Evolutionary conservation across 2,797 vertebrate species (phyloP).

Genomic region (Sebastiscus albofasciatus): DNA sequence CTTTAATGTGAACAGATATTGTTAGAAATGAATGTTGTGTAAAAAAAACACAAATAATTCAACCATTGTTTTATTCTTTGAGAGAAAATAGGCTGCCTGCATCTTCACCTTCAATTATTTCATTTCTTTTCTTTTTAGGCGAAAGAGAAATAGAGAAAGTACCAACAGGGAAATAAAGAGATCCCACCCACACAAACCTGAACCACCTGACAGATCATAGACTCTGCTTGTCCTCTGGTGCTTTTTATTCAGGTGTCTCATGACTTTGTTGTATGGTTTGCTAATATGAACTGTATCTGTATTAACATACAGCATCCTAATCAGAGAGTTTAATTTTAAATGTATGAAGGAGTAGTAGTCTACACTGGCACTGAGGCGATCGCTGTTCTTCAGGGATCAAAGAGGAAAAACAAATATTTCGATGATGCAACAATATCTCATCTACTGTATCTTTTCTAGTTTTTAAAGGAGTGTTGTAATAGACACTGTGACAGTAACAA

Average conservation of each 20-base stretch:
- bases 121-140: not conserved
- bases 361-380: not conserved
- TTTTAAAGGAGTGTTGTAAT: not conserved
- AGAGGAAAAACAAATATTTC: not conserved
- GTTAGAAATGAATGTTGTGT: not conserved
- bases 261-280: not conserved
- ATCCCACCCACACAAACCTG: not conserved
- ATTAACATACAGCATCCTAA: not conserved
- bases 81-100: not conserved
- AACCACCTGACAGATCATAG: not conserved
- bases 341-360: not conserved
- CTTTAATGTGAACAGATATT: not conserved
- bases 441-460: not conserved
- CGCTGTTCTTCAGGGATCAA: not conserved
- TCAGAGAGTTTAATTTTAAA: not conserved
- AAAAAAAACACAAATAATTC: too few species aligned
- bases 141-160: not conserved
- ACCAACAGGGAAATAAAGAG: not conserved
- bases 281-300: not conserved
- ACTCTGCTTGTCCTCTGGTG: constrained; percentile 9
- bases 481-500: not conserved
- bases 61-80: not conserved
- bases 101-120: not conserved
- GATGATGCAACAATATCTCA: not conserved
- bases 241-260: constrained; percentile 10